Evolutionary conservation across 2,113 vertebrate genomes (phyloP), one percentile per base, ranked within the genome.

Genomic region (Apeltes quadracus): DNA sequence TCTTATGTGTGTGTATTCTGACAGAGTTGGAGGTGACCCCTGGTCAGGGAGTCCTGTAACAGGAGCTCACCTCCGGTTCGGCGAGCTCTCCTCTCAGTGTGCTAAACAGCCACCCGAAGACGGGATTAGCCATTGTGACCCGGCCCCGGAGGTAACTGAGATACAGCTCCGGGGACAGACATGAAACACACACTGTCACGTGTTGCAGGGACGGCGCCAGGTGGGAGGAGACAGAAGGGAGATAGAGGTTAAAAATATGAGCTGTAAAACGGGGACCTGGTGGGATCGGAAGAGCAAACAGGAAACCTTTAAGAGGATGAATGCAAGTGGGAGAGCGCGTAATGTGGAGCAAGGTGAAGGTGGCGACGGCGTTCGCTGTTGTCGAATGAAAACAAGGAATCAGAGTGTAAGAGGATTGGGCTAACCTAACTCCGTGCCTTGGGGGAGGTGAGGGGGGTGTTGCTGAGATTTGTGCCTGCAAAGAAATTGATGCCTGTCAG

Each of bases 401-500:
- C 92, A 85, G 57, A 89, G 83, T 90, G 88, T 94, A 95, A 94
- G 91, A 92, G 90, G 96, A 93, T 93, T 93, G 93, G 71, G 84
- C 88, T 85, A 75, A 75, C 73, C 84, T 93, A 91, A 95, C 83
- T 73, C 71, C 59, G 88, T 91, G 94, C 94, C 95, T 94, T 91
- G 91, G 93, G 95, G 94, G 41, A 6, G 32, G 4, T 7, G 32
- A 34, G 32, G 32, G 32, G 32, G 32, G 32, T 29, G 8, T 76
- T 94, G 92, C 94, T 93, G 91, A 94, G 94, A 95, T 95, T 95
- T 95, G 93, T 90, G 94, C 94, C 94, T 95, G 93, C 92, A 93
- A 95, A 93, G 93, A 95, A 96, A 96, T 95, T 94, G 94, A 95
- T 89, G 95, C 93, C 95, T 95, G 95, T 95, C 95, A 94, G n/a